phyloP scores from a whole-genome alignment of 2,797 vertebrate species.

The Pyrocephalus nanus region DNA sequence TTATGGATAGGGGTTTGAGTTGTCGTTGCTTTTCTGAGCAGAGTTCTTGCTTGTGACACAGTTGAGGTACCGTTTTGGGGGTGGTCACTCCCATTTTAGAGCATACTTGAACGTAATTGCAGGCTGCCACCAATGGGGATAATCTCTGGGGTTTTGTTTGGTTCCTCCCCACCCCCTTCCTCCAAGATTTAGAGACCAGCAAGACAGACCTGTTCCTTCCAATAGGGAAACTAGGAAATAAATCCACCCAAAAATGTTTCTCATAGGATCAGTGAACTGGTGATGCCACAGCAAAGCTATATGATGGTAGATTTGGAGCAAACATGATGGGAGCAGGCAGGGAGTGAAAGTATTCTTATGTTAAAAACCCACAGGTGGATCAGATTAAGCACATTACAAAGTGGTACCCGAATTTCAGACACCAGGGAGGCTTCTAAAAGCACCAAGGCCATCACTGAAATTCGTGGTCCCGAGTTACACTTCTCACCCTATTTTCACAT shows the following conservation, averaged over 20 bases:
- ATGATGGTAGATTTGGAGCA: not conserved
- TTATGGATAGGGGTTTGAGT: too few species aligned
- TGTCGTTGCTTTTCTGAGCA: not conserved
- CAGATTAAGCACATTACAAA: not conserved
- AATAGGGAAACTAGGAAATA: not conserved
- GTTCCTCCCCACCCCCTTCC: too few species aligned
- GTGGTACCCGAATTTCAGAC: not conserved
- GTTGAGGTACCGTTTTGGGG: not conserved
- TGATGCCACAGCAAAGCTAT: not conserved
- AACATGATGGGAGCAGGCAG: rapidly evolving
- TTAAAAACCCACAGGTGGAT: not conserved
- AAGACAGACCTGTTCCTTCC: not conserved
- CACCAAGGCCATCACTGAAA: not conserved
- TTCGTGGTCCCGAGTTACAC: not conserved
- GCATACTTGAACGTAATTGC: not conserved
- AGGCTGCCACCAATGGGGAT: not conserved
- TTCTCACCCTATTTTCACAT: not conserved
- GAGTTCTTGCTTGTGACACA: not conserved
- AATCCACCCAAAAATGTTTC: not conserved
- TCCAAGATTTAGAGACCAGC: not conserved
- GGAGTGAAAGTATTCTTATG: not conserved
- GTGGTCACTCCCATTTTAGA: not conserved
- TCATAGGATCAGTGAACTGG: rapidly evolving
- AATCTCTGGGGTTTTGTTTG: not conserved
- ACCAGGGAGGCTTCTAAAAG: not conserved